Conservation (phyloP, 2,888 invertebrate genomes). For the Papilio protenor region DNA sequence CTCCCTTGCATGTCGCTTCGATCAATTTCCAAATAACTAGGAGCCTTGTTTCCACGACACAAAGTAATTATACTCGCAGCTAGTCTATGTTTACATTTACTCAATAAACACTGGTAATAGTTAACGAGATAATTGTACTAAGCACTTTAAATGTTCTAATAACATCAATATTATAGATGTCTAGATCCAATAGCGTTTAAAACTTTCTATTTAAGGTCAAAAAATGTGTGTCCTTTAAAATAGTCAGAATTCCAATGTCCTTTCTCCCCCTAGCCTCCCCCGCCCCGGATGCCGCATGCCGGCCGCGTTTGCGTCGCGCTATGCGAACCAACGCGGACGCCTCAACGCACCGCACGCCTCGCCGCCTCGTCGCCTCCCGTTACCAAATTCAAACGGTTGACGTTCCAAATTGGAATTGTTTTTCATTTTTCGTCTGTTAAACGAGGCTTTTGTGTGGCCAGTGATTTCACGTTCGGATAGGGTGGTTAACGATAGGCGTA, state of each 20-base stretch:
- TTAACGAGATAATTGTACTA: not conserved
- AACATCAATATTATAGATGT: not conserved
- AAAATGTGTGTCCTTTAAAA: not conserved
- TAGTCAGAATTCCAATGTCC: not conserved
- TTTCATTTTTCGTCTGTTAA: conserved; percentile 77
- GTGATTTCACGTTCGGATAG: conserved; percentile 65
- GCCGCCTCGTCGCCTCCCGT: conserved; percentile 55
- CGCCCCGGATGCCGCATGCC: conserved; percentile 54
- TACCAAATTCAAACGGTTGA: conserved; percentile 78
- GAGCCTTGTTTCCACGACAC: conserved; percentile 23
- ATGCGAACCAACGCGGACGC: conserved; percentile 53
- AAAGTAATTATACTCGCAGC: conserved; percentile 9
- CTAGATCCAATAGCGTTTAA: not conserved
- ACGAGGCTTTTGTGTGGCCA: conserved; percentile 67
- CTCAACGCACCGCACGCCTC: conserved; percentile 51
- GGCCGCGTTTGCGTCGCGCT: conserved; percentile 57
- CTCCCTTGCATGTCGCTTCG: conserved; percentile 35
- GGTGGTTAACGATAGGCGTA: conserved; percentile 49
- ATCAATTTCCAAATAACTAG: conserved; percentile 39
- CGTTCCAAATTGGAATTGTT: conserved; percentile 80
- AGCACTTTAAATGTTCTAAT: not conserved
- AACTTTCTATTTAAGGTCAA: not conserved
- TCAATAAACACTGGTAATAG: not conserved
- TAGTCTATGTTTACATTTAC: not conserved
- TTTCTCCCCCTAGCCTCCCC: not conserved